A percentile compares a stretch with the other conserved stretches of the same genome.
phyloP scores from a whole-genome alignment of 2,888 invertebrate genomes.

The Balanococcus diminutus region DNA sequence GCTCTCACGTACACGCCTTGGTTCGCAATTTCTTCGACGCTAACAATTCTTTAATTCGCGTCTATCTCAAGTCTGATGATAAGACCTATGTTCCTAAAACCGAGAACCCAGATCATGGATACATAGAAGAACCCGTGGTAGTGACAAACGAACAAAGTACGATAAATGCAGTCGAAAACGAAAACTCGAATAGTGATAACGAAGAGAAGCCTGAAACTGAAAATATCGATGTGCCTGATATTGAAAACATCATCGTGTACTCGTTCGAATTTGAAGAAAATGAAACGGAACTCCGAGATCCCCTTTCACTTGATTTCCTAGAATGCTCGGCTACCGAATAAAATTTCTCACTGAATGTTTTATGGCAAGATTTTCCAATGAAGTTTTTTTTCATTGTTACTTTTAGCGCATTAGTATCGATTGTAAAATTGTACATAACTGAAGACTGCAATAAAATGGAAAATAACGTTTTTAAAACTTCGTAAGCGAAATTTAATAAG shows the following conservation, averaged over 20 bases:
- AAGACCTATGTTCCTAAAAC: not conserved
- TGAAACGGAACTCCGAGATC: not conserved
- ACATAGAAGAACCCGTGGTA: not conserved
- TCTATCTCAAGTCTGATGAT: not conserved
- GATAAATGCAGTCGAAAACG: not conserved
- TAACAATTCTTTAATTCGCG: not conserved
- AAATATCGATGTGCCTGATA: not conserved
- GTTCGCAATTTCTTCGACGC: not conserved
- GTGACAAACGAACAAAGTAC: not conserved
- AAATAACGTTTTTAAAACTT: not conserved
- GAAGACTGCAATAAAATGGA: not conserved
- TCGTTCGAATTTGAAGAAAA: not conserved
- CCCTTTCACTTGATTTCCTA: not conserved
- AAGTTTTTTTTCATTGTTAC: not conserved
- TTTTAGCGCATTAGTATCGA: too few relatives aligned
- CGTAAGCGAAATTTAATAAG: not conserved
- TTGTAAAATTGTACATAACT: not conserved
- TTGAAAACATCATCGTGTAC: not conserved
- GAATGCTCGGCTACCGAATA: not conserved
- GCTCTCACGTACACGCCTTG: constrained; percentile 24
- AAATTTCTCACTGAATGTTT: not conserved
- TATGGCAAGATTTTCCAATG: not conserved
- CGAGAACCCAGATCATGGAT: not conserved
- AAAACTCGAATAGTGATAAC: not conserved
- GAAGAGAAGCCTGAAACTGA: not conserved